Base-by-base conservation (phyloP, 2,113 vertebrate species). In the Triplophysa siluroides region DNA sequence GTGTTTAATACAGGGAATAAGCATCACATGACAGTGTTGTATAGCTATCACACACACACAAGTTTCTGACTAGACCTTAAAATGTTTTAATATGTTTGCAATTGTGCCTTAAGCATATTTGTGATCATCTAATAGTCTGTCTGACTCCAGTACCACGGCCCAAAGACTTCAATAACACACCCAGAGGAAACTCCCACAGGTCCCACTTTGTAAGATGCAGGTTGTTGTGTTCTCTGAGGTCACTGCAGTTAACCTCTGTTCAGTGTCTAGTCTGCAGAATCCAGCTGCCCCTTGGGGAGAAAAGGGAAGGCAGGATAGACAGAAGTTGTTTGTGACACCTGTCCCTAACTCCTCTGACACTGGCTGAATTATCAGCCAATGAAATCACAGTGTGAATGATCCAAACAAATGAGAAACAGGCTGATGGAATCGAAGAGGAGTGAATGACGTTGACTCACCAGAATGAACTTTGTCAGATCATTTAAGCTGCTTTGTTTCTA, bases 251-350 rank as follows among this genome's bases (percentile, higher is more conserved):
- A 85, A 84, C 84, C 76, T 77, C 62, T 81, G 69, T 79, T 83
- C 73, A 43, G 47, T 79, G 67, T 84, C 77, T 79, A 58, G 70
- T 81, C 41, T 52, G 62, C 65, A 70, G 26, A 78, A 81, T 70
- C 29, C 43, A 26, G 70, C 70, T 21, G 70, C 41, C 80, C 78
- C 26, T 21, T 14, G 62, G 68, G 81, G 79, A 29, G 63, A 65
- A 75, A 76, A 69, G 72, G 66, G 11, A 81, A 78, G 61, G 45
- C 69, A 60, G 72, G 38, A 82, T 38, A 45, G 69, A 43, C 29
- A 65, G 72, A 81, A 68, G 69, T 65, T 70, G 69, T 61, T 77
- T 78, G 23, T 74, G 78, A 86, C 85, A 86, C 83, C 83, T 84
- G 84, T 83, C 79, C 76, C 8, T 73, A 76, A 78, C 81, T 82